Conservation (phyloP, 2,797 vertebrate genomes). For the Argyrosomus regius region DNA sequence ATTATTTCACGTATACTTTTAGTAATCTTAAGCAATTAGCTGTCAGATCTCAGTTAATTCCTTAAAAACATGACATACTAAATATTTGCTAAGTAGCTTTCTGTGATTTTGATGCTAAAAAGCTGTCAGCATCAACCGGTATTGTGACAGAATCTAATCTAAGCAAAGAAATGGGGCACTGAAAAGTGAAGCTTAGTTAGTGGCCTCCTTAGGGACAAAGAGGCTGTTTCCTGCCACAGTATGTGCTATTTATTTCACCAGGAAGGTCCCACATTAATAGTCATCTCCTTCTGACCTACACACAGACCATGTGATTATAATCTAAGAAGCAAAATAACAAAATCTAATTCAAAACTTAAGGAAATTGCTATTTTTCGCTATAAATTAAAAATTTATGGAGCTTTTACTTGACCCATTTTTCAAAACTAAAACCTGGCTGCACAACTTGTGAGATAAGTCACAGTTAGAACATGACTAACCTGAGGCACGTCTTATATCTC, state of each 20-base stretch:
- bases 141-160: conserved; percentile 51
- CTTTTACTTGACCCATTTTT: conserved; percentile 33
- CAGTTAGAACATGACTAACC: neutral
- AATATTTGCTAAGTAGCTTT: conserved; percentile 14
- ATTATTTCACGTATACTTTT: neutral
- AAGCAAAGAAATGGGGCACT: conserved; percentile 77
- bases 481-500: neutral
- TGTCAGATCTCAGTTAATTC: neutral
- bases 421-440: neutral
- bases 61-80: neutral
- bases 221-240: conserved; percentile 30
- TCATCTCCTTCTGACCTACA: neutral
- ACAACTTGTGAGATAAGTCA: neutral
- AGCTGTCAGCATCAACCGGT: conserved; percentile 15
- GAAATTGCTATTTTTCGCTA: neutral
- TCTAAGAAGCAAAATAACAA: neutral
- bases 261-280: neutral
- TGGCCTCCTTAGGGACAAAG: conserved; percentile 67
- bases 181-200: conserved; percentile 40
- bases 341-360: neutral
- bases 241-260: conserved; percentile 52
- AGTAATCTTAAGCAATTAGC: neutral
- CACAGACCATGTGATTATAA: neutral
- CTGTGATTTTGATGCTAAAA: conserved; percentile 2
- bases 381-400: conserved; percentile 14